Base-by-base conservation (phyloP, 2,797 vertebrate species). In the Myripristis murdjan region DNA sequence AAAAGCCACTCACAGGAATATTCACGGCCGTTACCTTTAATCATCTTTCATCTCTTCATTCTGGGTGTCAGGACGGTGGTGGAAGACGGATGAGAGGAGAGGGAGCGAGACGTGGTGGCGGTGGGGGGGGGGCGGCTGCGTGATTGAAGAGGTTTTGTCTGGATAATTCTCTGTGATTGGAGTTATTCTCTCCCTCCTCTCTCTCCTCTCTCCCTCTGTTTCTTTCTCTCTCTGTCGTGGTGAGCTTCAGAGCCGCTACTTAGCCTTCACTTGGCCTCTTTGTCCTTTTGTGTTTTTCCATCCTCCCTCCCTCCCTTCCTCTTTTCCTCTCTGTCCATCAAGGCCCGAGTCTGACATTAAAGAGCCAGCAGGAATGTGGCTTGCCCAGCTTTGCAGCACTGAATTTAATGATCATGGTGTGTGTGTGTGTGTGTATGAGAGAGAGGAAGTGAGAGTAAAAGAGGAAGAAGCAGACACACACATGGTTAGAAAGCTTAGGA, bases 161-260 rank as follows among this genome's bases (percentile, higher is more conserved):
- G 90, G 92, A 95, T 95, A 91, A 96, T 96, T 95, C 94, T 86
- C 87, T 95, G 93, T 96, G 95, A 97, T 97, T 97, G 93, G 94
- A 93, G 85, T 92, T 62, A 90, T 77, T 52, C 37, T 44, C 48
- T 53, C 51, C 77, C 64, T 56, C 41, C 62, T 52, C 24, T 44
- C 48, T 46, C 41, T 75, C 64, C 51, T 59, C 70, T 64, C 59
- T 48, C 22, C 22, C 52, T 54, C 5, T 64, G n/a, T n/a, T n/a
- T n/a, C n/a, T n/a, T n/a, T n/a, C n/a, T n/a, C n/a, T n/a, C n/a
- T n/a, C n/a, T n/a, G n/a, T n/a, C n/a, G n/a, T n/a, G n/a, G n/a
- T n/a, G n/a, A n/a, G n/a, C n/a, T n/a, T n/a, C n/a, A 67, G 66
- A 71, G 61, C 79, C 66, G 63, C 73, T 77, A 55, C 73, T 83